Evolutionary conservation across 2,888 invertebrate species (phyloP), one percentile per base, ranked within the genome.

Genomic region (Troides oblongomaculatus): DNA sequence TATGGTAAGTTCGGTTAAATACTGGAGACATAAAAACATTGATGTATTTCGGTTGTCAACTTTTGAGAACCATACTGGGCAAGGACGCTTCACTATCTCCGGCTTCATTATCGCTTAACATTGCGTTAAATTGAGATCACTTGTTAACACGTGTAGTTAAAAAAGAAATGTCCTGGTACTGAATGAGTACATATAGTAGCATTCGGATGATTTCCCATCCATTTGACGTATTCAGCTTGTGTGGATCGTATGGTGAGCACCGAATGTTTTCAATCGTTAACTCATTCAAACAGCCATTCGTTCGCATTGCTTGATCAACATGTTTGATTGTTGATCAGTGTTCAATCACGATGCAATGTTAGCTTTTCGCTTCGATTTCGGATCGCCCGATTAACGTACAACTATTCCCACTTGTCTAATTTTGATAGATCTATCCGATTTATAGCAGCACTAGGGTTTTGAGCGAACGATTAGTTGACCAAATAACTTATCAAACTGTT

Each of bases 251-350:
- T 23, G 25, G 61, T 43, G 58, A 62, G 58, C 10, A 14, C 61
- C 58, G 59, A 70, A 70, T 66, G 62, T 57, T 66, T 66, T 59
- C 58, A 70, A 53, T 66, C 58, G 65, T 62, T 66, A 70, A 70
- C 62, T 62, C 60, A 69, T 66, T 66, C 65, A 46, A 69, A 65
- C 58, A 66, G 66, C 66, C 69, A 70, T 66, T 70, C 66, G 62
- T 70, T 70, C 66, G 66, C 59, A 66, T 70, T 70, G 69, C 66
- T 70, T 70, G 66, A 66, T 70, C 65, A 62, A 39, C 66, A 59
- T 66, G 62, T 70, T 70, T 66, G 69, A 66, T 43, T 66, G 58
- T 70, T 70, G 66, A 63, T 70, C 69, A 63, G 62, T 70, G 69
- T 59, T 66, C 69, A 66, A 70, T 70, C 69, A 62, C 58, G 65